Base-by-base conservation (phyloP, 2,888 invertebrate genomes). In the Ormyrus labotus region DNA sequence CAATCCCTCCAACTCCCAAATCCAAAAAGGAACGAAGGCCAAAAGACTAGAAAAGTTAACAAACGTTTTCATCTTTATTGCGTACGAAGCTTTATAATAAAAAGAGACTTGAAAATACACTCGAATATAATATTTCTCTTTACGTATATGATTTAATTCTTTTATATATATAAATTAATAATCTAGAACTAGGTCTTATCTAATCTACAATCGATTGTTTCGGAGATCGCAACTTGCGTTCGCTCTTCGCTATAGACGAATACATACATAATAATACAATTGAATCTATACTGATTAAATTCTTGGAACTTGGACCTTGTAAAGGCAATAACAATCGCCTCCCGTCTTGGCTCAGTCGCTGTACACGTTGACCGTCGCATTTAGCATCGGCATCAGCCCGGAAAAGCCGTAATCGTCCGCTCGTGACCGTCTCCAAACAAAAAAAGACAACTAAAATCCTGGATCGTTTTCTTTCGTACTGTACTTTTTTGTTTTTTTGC, bases 281-380 rank as follows among this genome's bases (percentile, higher is more conserved):
- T 53, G 65, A 65, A 61, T 50, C 60, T 73, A 81, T 78, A 81
- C 78, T 78, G 78, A 74, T 78, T 74, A 63, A 57, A 60, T 78
- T 78, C 60, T 78, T 45, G 81, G 78, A 81, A 81, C 81, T 78
- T 78, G 50, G 51, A 78, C 78, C 78, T 69, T 50, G 48, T 60
- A 72, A 77, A 47, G 50, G 19, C 51, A 51, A 19, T 19, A 19
- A 19, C 19, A 19, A 19, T 19, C 19, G 19, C 19, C 19, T 19
- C 19, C 19, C 19, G 19, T 19, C 19, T 19, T 19, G 19, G 19
- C 19, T 1, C 19, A 19, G 19, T 19, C 19, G 19, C 19, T 19
- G 1, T 19, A 1, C 19, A 19, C 19, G 19, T 19, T 19, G 19
- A 1, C 19, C 19, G 19, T 19, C 19, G 19, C 19, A 19, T 19